Base-by-base conservation (phyloP, 2,113 vertebrate genomes). In the Corythoichthys intestinalis region DNA sequence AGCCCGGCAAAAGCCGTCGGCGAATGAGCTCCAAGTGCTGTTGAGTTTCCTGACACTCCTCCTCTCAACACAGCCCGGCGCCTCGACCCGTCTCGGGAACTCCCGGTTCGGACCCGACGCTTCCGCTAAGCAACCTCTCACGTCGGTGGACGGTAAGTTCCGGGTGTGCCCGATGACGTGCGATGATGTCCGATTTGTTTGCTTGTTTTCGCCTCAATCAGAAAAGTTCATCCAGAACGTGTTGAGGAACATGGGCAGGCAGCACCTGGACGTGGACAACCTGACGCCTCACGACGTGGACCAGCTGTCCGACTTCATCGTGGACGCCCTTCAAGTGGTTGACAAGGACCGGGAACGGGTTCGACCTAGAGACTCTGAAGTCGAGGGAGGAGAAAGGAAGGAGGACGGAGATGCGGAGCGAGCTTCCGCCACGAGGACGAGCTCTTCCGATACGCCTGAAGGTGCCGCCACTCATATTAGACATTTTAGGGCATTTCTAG, bases 191-290 rank as follows among this genome's bases (percentile, higher is more conserved):
- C 2, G 9, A 5, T 52, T 38, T 35, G 12, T 10, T 28, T 59
- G 39, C 2, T 9, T 0, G 17, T 28, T 57, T 10, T 62, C 5
- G 57, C 15, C 38, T 28, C 1, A 65, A 4, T 72, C 79, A 98
- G 96, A 94, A 84, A 79, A 82, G 0, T 91, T 94, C 81, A 91
- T 97, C 66, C 79, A 92, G 84, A 93, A 87, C 1, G 92, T 95
- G 13, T 14, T 96, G 86, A 92, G 90, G 77, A 93, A 94, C 58
- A 88, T 94, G 0, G 89, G 90, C 66, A 83, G 88, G 62, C 92
- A 93, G 50, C 91, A 91, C 4, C 86, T 93, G 37, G 87, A 92
- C 0, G 71, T 92, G 73, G 93, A 93, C 54, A 75, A 78, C 7
- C 89, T 93, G 80, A 91, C 83, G 14, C 83, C 91, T 0, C 52